Conservation (phyloP, 2,113 vertebrate species). For the Oryzias curvinotus region DNA sequence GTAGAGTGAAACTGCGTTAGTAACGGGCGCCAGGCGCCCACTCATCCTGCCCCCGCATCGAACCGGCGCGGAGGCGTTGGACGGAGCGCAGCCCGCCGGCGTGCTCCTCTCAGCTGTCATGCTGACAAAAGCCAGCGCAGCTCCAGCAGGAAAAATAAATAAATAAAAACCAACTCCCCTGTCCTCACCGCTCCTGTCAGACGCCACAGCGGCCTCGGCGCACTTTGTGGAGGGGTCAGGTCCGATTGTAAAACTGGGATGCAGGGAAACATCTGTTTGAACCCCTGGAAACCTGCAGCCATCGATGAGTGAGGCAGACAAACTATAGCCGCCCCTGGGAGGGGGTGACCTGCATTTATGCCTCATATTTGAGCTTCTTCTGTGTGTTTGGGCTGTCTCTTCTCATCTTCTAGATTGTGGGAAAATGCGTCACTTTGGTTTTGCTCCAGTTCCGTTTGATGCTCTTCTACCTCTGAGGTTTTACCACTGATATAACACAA, state of each 20-base stretch:
- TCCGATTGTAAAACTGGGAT: neutral
- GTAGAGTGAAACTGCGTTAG: constrained; percentile 4
- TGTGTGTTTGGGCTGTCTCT: no score
- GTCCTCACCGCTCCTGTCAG: no score
- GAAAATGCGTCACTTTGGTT: neutral
- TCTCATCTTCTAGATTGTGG: no score
- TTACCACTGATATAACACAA: constrained; percentile 56
- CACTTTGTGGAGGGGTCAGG: neutral
- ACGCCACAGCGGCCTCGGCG: no score
- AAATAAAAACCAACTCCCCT: no score
- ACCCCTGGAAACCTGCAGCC: constrained; percentile 17
- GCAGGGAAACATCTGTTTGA: constrained; percentile 31
- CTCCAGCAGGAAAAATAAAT: no score
- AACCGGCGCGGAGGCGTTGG: neutral
- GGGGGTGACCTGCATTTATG: neutral
- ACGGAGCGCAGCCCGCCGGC: constrained; percentile 11
- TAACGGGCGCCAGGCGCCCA: constrained; percentile 7
- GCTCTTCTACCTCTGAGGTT: constrained; percentile 67
- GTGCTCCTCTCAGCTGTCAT: neutral
- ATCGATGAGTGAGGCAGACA: no score
- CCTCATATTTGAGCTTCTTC: neutral
- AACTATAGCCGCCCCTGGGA: constrained; percentile 62
- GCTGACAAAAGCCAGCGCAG: constrained; percentile 36
- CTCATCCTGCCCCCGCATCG: constrained; percentile 39
- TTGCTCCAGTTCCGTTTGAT: constrained; percentile 43